These are phyloP conservation scores for Azorinus chamasolen DNA, from an alignment of 2,888 invertebrate genomes.

Conservation along the genomic window DNA sequence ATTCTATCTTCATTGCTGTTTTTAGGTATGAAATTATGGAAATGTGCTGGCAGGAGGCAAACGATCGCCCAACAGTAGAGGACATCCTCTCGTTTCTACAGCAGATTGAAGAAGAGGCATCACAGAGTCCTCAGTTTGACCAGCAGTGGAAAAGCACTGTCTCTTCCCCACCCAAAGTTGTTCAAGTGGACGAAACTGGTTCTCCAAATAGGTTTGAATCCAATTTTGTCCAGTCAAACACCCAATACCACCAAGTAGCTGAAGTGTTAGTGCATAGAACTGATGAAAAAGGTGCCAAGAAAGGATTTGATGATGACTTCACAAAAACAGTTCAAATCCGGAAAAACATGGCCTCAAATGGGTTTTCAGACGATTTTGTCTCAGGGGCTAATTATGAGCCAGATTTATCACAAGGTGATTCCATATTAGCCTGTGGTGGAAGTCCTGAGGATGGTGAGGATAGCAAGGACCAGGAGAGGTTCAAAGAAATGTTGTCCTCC, in stretches of 20 bases:
- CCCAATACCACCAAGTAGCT: constrained; percentile 54
- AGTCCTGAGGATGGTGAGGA: constrained; percentile 25
- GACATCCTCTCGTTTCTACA: constrained; percentile 88
- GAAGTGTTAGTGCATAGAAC: constrained; percentile 61
- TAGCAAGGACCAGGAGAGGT: constrained; percentile 11
- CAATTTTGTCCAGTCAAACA: constrained; percentile 59
- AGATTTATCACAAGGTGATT: constrained; percentile 59
- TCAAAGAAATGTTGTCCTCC: constrained; percentile 29
- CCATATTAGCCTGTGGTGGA: constrained; percentile 62
- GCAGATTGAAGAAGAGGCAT: constrained; percentile 87
- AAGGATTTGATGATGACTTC: constrained; percentile 62
- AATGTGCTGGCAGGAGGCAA: constrained; percentile 89
- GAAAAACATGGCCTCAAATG: constrained; percentile 37
- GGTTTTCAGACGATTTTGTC: constrained; percentile 62
- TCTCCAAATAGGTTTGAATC: constrained; percentile 43
- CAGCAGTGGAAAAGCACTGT: constrained; percentile 16
- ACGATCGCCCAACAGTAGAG: constrained; percentile 87
- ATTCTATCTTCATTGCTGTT: too few relatives aligned
- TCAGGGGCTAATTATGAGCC: constrained; percentile 33
- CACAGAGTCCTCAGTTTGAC: constrained; percentile 7
- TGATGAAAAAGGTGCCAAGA: constrained; percentile 29
- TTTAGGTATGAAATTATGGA: constrained; percentile 91
- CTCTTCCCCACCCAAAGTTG: constrained; percentile 25
- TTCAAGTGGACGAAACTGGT: constrained; percentile 44
- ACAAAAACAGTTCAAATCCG: constrained; percentile 41